phyloP scores from a whole-genome alignment of 2,797 vertebrate genomes.

The Lepus oiostolus region DNA sequence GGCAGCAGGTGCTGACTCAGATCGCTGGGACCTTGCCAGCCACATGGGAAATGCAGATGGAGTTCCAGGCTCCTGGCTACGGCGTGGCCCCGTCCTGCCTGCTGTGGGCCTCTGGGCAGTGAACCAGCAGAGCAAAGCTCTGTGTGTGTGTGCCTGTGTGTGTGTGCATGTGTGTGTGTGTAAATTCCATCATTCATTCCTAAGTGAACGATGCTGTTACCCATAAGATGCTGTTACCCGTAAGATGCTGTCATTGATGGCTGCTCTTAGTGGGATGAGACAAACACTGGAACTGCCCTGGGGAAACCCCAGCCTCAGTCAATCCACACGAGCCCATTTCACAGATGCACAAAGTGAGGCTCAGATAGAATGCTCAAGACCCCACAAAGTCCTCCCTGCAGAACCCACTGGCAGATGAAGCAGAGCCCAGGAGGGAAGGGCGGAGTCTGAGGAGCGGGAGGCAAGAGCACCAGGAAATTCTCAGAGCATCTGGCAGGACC shows the following conservation, averaged over 20 bases:
- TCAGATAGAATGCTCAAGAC: constrained; percentile 21
- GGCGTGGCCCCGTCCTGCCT: no score
- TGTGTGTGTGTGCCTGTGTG: no score
- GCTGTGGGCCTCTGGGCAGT: no score
- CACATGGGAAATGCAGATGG: no score
- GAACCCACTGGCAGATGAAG: rapidly evolving
- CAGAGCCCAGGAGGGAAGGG: neutral
- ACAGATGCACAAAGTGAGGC: neutral
- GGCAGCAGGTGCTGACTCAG: no score
- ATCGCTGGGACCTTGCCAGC: no score
- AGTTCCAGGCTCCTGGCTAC: no score
- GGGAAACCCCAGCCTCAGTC: neutral
- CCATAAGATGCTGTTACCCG: no score
- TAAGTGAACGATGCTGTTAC: no score
- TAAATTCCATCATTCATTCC: neutral
- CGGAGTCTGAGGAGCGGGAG: neutral
- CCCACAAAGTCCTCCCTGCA: constrained; percentile 14
- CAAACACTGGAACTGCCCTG: neutral
- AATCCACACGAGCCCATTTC: neutral
- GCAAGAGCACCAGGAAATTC: neutral
- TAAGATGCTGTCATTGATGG: no score
- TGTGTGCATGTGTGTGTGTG: no score
- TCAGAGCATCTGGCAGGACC: neutral
- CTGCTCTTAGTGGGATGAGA: rapidly evolving
- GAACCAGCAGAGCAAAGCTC: no score